A percentile compares a stretch with the other conserved stretches of the same genome.
phyloP scores from a whole-genome alignment of 2,113 vertebrate genomes.

The Cyprinus carpio region DNA sequence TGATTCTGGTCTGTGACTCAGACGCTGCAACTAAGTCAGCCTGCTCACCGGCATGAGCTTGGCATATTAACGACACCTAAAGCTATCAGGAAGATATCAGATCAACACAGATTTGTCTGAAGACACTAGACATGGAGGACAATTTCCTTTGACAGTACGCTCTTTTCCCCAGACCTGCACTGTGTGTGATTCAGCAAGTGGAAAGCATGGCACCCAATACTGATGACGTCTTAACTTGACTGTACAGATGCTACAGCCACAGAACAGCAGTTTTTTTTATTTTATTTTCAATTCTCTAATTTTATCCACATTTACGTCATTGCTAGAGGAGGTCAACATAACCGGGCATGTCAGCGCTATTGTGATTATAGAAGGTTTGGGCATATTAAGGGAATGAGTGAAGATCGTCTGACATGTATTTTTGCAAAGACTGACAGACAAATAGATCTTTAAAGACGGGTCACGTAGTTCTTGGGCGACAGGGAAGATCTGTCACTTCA shows the following conservation, averaged over 20 bases:
- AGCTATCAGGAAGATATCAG: slow-evolving; percentile 52
- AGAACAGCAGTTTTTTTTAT: not conserved
- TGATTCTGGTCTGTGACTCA: not conserved
- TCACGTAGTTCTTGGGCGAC: not conserved
- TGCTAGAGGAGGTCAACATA: not conserved
- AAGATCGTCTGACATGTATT: not conserved
- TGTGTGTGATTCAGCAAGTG: slow-evolving; percentile 37
- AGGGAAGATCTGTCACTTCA: not conserved
- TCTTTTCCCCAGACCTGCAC: slow-evolving; percentile 11
- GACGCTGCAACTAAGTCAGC: slow-evolving; percentile 34
- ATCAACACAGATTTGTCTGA: slow-evolving; percentile 27
- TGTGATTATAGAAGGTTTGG: not conserved
- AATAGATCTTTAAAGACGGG: not conserved
- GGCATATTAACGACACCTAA: slow-evolving; percentile 45
- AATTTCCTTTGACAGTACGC: slow-evolving; percentile 44
- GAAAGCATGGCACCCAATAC: slow-evolving; percentile 31
- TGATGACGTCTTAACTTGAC: slow-evolving; percentile 40
- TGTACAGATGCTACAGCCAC: not conserved
- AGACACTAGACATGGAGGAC: slow-evolving; percentile 8
- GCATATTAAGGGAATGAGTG: not conserved
- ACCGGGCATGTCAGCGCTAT: not conserved
- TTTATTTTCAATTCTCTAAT: slow-evolving; percentile 31
- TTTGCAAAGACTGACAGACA: slow-evolving; percentile 8
- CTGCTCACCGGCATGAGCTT: slow-evolving; percentile 45
- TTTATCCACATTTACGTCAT: slow-evolving; percentile 47